Base-by-base conservation (phyloP, 2,888 invertebrate genomes). In the Plutella xylostella region DNA sequence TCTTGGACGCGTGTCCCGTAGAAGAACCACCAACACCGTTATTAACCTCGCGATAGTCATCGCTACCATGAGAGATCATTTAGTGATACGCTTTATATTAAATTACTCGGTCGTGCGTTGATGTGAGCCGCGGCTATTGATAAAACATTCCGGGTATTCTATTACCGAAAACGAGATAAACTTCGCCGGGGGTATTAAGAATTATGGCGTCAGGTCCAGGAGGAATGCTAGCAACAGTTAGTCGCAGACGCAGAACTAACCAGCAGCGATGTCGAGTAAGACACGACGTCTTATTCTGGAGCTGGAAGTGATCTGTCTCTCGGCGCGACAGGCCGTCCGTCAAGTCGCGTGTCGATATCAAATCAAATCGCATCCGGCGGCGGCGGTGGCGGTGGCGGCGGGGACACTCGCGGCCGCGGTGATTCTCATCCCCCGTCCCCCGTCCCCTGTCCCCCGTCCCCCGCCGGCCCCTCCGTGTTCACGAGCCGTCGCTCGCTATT, bases 61-160 rank as follows among this genome's bases (percentile, higher is more conserved):
- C 82, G 71, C 64, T 56, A 64, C 67, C 60, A 46, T 40, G 57
- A 67, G 71, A 80, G 82, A 83, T 82, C 79, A 78, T 79, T 80
- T 76, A 75, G 78, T 79, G 82, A 82, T 83, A 83, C 78, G 79
- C 72, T 82, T 82, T 82, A 82, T 82, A 82, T 83, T 83, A 83
- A 82, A 83, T 83, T 83, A 83, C 82, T 79, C 72, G 80, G 80
- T 79, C 82, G 79, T 82, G 82, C 72, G 72, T 75, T 78, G 82
- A 49, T 46, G 46, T 43, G 46, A 39, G 46, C 44, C 39, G 41
- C 30, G 41, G 39, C 48, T 44, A 46, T 49, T 49, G 48, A 78
- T 82, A 78, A 79, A 78, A 80, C 79, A 78, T 77, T 75, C 73
- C 59, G 60, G 63, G 78, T 82, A 80, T 82, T 79, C 80, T 78